phyloP scores from a whole-genome alignment of 2,888 invertebrate genomes.

The Parelbella ahira region DNA sequence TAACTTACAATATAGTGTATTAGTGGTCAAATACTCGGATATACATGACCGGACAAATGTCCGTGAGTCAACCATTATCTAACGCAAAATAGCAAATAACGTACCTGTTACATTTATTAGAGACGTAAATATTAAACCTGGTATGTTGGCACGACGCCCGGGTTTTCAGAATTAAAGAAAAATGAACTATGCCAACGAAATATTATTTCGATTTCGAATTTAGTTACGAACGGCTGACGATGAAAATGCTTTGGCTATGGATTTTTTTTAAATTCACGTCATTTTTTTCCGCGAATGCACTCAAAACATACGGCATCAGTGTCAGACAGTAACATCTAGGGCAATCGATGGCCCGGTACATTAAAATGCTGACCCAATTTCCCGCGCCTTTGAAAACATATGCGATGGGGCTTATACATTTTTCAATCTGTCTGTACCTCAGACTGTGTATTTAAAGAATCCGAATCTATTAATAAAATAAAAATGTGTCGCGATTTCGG shows the following conservation, averaged over 20 bases:
- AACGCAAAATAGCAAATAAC: not conserved
- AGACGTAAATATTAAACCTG: conserved; percentile 10
- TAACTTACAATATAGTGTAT: not conserved
- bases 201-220: conserved; percentile 15
- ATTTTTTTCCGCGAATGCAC: not conserved
- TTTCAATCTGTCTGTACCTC: too few relatives aligned
- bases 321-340: not conserved
- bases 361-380: conserved; percentile 4
- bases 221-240: conserved; percentile 6
- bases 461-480: too few relatives aligned
- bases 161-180: conserved; percentile 16
- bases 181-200: conserved; percentile 11
- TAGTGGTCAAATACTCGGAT: not conserved
- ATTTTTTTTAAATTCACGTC: not conserved
- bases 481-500: too few relatives aligned
- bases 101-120: conserved; percentile 20
- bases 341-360: conserved; percentile 1
- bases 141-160: conserved; percentile 11
- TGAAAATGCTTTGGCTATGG: not conserved
- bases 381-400: too few relatives aligned
- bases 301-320: conserved; percentile 2
- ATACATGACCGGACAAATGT: not conserved
- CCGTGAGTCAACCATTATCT: conserved; percentile 11
- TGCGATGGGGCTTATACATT: too few relatives aligned
- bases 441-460: too few relatives aligned